Percentiles rank a stretch among this genome's conserved stretches.
Conservation (phyloP, 2,797 vertebrate genomes). For the Setipinna tenuifilis region DNA sequence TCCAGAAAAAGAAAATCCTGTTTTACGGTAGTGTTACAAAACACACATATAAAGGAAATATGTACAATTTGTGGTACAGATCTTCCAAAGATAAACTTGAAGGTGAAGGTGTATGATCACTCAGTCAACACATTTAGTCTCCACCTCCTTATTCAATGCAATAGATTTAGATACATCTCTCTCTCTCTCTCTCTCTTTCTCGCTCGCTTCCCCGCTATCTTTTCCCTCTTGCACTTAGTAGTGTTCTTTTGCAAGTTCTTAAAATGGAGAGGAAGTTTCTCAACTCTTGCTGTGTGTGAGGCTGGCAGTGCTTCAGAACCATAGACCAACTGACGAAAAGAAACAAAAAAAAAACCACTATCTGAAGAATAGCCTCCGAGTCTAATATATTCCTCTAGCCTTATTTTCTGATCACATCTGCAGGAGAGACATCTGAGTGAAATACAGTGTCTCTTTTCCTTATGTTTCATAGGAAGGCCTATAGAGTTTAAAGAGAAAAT, state of each 20-base stretch:
- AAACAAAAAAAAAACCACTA: not conserved
- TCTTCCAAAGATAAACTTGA: not conserved
- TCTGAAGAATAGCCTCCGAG: conserved; percentile 39
- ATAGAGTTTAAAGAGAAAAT: conserved; percentile 45
- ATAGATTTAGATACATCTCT: not conserved
- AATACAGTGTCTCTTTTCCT: conserved; percentile 46
- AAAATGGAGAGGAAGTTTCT: not conserved
- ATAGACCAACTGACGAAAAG: not conserved
- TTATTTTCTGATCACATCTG: conserved; percentile 58
- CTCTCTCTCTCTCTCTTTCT: not conserved
- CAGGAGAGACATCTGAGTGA: conserved; percentile 42
- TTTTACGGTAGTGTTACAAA: not conserved
- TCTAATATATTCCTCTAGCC: conserved; percentile 47
- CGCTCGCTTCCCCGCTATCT: not conserved
- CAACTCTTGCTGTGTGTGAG: not conserved
- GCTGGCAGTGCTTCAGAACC: not conserved
- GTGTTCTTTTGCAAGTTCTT: not conserved
- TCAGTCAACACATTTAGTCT: too few species aligned
- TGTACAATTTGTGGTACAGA: not conserved
- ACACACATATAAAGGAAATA: not conserved
- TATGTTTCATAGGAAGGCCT: conserved; percentile 43
- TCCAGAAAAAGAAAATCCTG: not conserved
- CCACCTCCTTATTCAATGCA: too few species aligned
- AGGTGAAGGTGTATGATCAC: not conserved
- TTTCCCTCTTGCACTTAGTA: not conserved